Percentiles rank a stretch among this genome's conserved stretches.
Conservation (phyloP, 2,888 invertebrate genomes). For the Orthosia incerta region DNA sequence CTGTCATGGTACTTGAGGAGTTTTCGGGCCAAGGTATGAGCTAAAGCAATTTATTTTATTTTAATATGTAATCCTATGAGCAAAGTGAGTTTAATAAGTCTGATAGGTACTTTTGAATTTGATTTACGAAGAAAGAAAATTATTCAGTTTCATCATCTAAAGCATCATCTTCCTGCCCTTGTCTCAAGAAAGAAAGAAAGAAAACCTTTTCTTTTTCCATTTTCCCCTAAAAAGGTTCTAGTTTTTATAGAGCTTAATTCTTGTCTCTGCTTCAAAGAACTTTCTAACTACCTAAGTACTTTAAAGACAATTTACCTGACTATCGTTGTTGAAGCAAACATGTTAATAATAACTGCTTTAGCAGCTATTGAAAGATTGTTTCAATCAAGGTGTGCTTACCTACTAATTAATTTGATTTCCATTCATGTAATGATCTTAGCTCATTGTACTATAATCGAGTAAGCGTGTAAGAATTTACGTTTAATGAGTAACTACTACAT, state of each 20-base stretch:
- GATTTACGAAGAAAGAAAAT: no score
- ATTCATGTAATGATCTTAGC: not conserved
- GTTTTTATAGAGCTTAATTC: no score
- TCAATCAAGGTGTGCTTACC: no score
- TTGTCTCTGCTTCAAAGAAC: no score
- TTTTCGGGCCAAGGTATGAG: not conserved
- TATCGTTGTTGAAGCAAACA: not conserved
- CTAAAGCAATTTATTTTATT: conserved; percentile 6
- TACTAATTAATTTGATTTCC: not conserved
- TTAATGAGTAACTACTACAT: not conserved
- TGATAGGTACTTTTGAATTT: not conserved
- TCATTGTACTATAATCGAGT: not conserved
- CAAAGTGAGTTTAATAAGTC: not conserved
- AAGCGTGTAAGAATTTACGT: conserved; percentile 9
- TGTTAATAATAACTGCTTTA: no score
- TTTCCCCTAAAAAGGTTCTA: no score
- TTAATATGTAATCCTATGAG: fast-evolving
- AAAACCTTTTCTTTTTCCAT: not conserved
- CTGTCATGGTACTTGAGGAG: conserved; percentile 29
- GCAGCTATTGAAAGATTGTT: no score
- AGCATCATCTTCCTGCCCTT: no score
- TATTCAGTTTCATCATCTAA: no score
- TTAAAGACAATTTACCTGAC: not conserved
- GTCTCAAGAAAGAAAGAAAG: no score
- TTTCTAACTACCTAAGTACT: no score